phyloP scores from a whole-genome alignment of 1,140 invertebrate genomes.

The Cotesia typhae region DNA sequence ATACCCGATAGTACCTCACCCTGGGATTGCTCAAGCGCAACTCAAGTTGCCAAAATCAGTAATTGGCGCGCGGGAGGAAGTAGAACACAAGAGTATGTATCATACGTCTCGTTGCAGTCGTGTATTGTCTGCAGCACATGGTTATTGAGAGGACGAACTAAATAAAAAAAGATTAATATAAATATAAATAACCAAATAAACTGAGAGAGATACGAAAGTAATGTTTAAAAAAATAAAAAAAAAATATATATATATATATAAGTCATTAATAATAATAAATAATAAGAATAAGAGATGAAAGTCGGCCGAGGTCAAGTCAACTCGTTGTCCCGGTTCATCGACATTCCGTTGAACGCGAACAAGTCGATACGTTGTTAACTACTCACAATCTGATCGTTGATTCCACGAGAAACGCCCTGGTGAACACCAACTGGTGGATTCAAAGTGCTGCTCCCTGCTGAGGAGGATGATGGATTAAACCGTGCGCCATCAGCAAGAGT shows the following conservation, averaged over 20 bases:
- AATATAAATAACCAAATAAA: neutral
- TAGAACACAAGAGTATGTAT: slow-evolving; percentile 20
- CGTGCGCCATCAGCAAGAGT: slow-evolving; percentile 28
- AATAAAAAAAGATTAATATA: neutral
- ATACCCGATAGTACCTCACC: slow-evolving; percentile 19
- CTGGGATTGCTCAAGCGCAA: slow-evolving; percentile 35
- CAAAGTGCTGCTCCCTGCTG: slow-evolving; percentile 25
- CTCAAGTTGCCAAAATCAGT: slow-evolving; percentile 32
- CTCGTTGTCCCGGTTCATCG: slow-evolving; percentile 24
- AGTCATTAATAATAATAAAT: neutral
- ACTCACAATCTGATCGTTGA: slow-evolving; percentile 56
- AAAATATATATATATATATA: neutral
- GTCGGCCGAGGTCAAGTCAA: slow-evolving; percentile 7
- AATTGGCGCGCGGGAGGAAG: slow-evolving; percentile 25
- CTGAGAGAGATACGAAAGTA: neutral
- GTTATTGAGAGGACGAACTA: neutral
- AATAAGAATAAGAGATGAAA: neutral
- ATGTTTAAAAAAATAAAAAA: too few species aligned
- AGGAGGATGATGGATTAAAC: too few species aligned
- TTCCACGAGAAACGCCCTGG: slow-evolving; percentile 43
- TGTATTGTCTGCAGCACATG: slow-evolving; percentile 10
- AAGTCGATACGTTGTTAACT: slow-evolving; percentile 21
- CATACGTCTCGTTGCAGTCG: slow-evolving; percentile 5
- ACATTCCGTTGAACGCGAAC: slow-evolving; percentile 24
- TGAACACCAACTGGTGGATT: slow-evolving; percentile 39